Evolutionary conservation across 2,888 invertebrate genomes (phyloP), one percentile per base, ranked within the genome.

Genomic region (Cheilosia scutellata): DNA sequence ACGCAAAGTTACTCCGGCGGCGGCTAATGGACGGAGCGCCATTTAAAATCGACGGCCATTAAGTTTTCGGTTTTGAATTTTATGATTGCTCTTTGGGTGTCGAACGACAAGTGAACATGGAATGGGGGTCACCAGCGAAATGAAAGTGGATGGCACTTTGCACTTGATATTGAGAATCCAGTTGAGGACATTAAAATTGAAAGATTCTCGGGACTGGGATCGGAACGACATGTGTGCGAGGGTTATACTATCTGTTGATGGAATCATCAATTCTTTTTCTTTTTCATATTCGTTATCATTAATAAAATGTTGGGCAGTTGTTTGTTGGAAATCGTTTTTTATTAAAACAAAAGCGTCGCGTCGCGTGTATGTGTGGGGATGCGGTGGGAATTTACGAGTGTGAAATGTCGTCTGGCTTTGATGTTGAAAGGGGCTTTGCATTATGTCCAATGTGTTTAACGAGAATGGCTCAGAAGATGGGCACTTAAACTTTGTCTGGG

Each of bases 21-120:
- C 47, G 13, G 80, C 80, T 80, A 86, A 86, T 80, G 84, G 84
- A 86, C 76, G 20, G 66, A 80, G 76, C 71, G 76, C 71, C 84
- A 72, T 80, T 86, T 76, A 60, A 86, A 76, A 76, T 66, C 71
- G 84, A 76, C 75, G 55, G 29, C 84, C 80, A 80, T 86, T 86
- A 86, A 86, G 76, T 80, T 76, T 80, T 80, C 25, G 75, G 75
- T 75, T 65, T 82, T 76, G 51, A 71, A 82, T 82, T 82, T 82
- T 82, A 82, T 76, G 82, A 82, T 62, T 82, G 40, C 70, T 40
- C 31, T 70, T 70, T 51, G 55, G 58, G 53, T 74, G 74, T 68
- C 44, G n/a, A 11, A 20, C 27, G 42, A 44, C 27, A 62, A 68
- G 53, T 44, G 68, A 40, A n/a, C 25, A 13, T 58, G 31, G 27